phyloP scores from a whole-genome alignment of 2,797 vertebrate species.

The Adrianichthys oophorus region DNA sequence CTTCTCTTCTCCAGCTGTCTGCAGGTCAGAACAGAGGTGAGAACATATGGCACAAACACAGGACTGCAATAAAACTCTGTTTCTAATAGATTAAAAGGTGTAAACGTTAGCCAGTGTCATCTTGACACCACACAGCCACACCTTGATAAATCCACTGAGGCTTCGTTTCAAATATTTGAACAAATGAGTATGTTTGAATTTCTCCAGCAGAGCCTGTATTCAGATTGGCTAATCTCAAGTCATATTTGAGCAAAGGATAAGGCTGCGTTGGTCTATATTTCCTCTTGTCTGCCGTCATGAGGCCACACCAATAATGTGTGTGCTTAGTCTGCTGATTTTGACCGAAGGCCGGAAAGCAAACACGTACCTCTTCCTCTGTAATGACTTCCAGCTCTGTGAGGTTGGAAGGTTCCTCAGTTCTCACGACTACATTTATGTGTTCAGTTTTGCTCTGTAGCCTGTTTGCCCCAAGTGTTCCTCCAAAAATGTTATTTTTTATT shows the following conservation, averaged over 20 bases:
- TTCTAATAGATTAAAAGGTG: constrained; percentile 1
- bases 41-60: not conserved
- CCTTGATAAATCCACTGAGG: constrained; percentile 3
- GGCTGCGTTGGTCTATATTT: not conserved
- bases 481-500: too few species aligned
- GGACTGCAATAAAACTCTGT: not conserved
- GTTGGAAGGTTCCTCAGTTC: not conserved
- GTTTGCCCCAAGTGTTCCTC: too few species aligned
- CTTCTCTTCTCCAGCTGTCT: not conserved
- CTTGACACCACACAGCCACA: constrained; percentile 25
- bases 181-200: constrained; percentile 11
- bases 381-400: not conserved
- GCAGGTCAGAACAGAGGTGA: not conserved
- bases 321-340: not conserved
- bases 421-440: too few species aligned
- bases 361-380: not conserved
- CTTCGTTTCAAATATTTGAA: constrained; percentile 26
- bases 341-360: not conserved
- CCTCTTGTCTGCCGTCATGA: constrained; percentile 2
- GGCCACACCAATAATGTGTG: not conserved
- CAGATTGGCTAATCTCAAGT: constrained; percentile 2
- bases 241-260: constrained; percentile 5
- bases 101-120: not conserved
- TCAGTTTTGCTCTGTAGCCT: not conserved
- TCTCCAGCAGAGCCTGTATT: constrained; percentile 2